phyloP scores from a whole-genome alignment of 2,113 vertebrate genomes.

The Gopherus evgoodei region DNA sequence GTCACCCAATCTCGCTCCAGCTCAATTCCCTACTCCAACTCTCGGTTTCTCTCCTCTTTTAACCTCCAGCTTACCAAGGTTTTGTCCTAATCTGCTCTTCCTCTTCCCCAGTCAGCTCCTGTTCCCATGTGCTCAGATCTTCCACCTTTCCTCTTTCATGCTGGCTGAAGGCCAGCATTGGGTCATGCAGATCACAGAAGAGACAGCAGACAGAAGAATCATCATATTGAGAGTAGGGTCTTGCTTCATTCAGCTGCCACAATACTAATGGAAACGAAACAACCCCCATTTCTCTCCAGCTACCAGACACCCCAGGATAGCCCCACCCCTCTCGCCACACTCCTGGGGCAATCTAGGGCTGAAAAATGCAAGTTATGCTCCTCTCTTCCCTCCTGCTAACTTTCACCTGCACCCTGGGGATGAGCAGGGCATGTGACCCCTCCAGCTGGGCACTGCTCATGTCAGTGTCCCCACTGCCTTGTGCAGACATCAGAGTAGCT shows the following conservation, averaged over 20 bases:
- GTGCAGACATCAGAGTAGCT: accelerated
- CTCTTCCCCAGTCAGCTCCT: not conserved
- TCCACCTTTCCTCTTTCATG: not conserved
- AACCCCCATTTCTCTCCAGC: not conserved
- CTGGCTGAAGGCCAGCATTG: not conserved
- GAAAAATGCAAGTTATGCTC: not conserved
- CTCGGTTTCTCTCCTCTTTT: not conserved
- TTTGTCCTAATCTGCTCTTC: not conserved
- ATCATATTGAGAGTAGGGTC: not conserved
- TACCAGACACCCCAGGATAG: not conserved
- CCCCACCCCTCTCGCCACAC: not conserved
- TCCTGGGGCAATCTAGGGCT: not conserved
- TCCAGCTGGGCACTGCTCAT: no score
- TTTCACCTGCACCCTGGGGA: not conserved
- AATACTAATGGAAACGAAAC: not conserved
- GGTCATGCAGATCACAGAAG: not conserved
- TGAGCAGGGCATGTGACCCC: no score
- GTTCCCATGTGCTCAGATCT: not conserved
- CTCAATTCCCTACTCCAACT: not conserved
- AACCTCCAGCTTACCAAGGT: not conserved
- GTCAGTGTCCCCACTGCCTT: not conserved
- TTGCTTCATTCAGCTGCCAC: not conserved
- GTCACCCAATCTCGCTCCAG: not conserved
- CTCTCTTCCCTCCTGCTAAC: not conserved
- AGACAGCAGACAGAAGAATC: not conserved